Conservation (phyloP, 1,140 invertebrate genomes). For the Meloidogyne floridensis region DNA sequence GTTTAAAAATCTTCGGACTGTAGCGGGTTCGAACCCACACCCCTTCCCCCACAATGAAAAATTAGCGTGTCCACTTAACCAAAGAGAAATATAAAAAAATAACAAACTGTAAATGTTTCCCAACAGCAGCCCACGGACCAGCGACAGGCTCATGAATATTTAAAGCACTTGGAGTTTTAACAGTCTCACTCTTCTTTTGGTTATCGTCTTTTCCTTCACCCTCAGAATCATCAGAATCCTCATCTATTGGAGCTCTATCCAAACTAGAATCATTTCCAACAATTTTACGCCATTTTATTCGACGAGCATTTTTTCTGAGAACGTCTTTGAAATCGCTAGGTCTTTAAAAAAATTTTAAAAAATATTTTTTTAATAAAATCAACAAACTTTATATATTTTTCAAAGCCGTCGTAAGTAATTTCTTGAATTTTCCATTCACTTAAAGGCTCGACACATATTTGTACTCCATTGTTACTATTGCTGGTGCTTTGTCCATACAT, state of each 20-base stretch:
- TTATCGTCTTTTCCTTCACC: conserved; percentile 23
- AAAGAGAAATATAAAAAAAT: neutral
- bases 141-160: conserved; percentile 45
- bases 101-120: conserved; percentile 50
- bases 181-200: conserved; percentile 8
- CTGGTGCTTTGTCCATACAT: conserved; percentile 20
- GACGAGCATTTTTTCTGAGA: conserved; percentile 35
- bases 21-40: too few relatives aligned
- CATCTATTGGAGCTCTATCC: conserved; percentile 19
- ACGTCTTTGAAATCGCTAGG: conserved; percentile 50
- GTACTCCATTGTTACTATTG: conserved; percentile 28
- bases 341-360: conserved; percentile 43
- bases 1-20: conserved; percentile 15
- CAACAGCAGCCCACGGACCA: conserved; percentile 51
- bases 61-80: too few relatives aligned
- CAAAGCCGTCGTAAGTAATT: conserved; percentile 47
- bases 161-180: neutral
- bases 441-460: conserved; percentile 48
- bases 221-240: conserved; percentile 28
- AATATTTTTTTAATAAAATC: conserved; percentile 3
- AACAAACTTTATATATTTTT: conserved; percentile 45
- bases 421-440: conserved; percentile 55
- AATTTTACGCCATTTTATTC: conserved; percentile 44
- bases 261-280: conserved; percentile 38
- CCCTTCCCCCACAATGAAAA: too few relatives aligned